Conservation (phyloP, 1,140 invertebrate genomes). For the Metaphire vulgaris region DNA sequence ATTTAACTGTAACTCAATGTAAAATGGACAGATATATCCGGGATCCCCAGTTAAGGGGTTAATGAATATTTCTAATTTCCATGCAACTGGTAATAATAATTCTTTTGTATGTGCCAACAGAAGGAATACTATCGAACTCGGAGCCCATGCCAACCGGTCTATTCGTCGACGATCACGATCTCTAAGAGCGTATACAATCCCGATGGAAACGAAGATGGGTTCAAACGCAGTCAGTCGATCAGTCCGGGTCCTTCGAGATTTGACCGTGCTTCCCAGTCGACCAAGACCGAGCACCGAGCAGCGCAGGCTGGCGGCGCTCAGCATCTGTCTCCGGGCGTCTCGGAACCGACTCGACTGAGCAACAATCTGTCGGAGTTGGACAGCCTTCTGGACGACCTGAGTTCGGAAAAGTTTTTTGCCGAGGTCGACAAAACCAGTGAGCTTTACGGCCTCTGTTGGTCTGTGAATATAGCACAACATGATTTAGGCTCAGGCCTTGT, state of each 20-base stretch:
- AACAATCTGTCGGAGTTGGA: conserved; percentile 85
- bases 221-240: not conserved
- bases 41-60: no score
- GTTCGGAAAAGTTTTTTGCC: conserved; percentile 65
- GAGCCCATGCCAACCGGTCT: not conserved
- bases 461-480: no score
- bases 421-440: conserved; percentile 43
- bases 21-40: no score
- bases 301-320: not conserved
- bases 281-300: not conserved
- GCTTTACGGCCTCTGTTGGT: no score
- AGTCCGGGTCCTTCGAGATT: not conserved
- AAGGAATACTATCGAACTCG: not conserved
- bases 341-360: conserved; percentile 55
- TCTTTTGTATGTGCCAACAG: not conserved
- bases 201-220: not conserved
- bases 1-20: no score
- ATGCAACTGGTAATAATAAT: no score
- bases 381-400: conserved; percentile 80
- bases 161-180: not conserved
- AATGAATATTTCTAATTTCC: no score
- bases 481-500: no score
- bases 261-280: not conserved
- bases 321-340: not conserved
- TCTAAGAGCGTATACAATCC: not conserved